phyloP scores from a whole-genome alignment of 2,888 invertebrate genomes.

The Marronus borbonicus region DNA sequence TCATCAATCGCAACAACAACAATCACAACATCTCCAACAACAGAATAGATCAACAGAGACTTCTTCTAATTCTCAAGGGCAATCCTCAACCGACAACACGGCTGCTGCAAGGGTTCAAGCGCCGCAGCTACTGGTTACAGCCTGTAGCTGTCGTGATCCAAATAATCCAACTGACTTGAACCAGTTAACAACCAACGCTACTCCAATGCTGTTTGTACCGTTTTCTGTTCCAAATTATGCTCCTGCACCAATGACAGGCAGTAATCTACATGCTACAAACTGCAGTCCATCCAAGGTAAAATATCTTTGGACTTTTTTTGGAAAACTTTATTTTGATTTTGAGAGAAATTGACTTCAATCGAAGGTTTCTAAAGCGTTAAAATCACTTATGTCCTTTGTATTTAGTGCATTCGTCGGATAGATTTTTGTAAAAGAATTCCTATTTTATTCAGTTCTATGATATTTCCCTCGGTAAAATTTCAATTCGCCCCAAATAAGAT shows the following conservation, averaged over 20 bases:
- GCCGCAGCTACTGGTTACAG: conserved; percentile 63
- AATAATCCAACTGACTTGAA: conserved; percentile 55
- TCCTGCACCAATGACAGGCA: conserved; percentile 66
- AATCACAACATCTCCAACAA: conserved; percentile 51
- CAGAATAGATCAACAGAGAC: conserved; percentile 51
- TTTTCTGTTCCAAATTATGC: conserved; percentile 70
- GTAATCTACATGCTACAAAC: conserved; percentile 66
- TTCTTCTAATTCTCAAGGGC: conserved; percentile 34
- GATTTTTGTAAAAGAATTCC: neutral
- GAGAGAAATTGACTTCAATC: neutral
- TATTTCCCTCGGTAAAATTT: neutral
- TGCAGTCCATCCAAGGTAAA: conserved; percentile 70
- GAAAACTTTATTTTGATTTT: neutral
- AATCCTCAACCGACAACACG: conserved; percentile 56
- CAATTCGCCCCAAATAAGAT: neutral
- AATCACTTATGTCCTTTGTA: neutral
- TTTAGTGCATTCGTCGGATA: too few relatives aligned
- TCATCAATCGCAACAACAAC: conserved; percentile 51
- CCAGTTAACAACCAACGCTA: conserved; percentile 57
- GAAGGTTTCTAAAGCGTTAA: neutral
- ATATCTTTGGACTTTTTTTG: conserved; percentile 10
- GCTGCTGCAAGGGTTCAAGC: conserved; percentile 62
- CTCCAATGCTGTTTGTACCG: conserved; percentile 72
- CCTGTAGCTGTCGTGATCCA: conserved; percentile 66
- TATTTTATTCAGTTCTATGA: neutral